Percentiles rank a stretch among this genome's conserved stretches.
These are phyloP conservation scores for Rhinogobius similis DNA, from an alignment of 2,113 vertebrate species.

Conservation along the genomic window DNA sequence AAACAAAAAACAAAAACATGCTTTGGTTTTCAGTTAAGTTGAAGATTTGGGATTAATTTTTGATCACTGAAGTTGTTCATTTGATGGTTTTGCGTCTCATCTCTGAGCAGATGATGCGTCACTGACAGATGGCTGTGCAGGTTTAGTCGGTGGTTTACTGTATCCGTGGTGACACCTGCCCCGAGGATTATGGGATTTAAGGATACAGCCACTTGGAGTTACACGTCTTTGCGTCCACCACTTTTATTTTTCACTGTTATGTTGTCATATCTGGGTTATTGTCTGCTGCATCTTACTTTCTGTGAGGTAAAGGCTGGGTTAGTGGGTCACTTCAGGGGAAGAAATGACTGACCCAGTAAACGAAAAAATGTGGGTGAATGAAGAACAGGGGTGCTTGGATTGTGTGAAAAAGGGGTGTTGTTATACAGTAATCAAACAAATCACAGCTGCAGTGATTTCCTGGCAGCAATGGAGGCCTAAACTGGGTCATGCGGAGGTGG, in stretches of 20 bases:
- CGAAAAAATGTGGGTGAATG: background rate
- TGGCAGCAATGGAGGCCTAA: background rate
- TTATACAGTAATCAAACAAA: background rate
- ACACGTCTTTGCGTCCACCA: background rate
- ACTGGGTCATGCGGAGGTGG: background rate
- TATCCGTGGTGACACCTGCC: background rate
- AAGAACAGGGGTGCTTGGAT: too few species aligned
- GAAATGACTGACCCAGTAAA: background rate
- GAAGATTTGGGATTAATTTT: background rate
- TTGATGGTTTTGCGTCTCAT: background rate
- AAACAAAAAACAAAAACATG: too few species aligned
- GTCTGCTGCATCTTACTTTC: background rate
- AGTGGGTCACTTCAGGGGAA: background rate
- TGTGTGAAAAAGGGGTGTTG: background rate
- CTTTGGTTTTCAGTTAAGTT: background rate
- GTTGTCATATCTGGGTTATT: background rate
- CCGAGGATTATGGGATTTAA: conserved; percentile 1
- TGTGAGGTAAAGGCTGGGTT: background rate
- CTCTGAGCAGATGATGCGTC: background rate
- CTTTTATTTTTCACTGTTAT: background rate
- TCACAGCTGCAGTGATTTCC: background rate
- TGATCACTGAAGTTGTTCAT: background rate
- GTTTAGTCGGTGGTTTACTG: background rate
- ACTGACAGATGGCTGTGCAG: background rate
- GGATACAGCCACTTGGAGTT: background rate